phyloP scores from a whole-genome alignment of 1,140 invertebrate genomes.

The Arion vulgaris region DNA sequence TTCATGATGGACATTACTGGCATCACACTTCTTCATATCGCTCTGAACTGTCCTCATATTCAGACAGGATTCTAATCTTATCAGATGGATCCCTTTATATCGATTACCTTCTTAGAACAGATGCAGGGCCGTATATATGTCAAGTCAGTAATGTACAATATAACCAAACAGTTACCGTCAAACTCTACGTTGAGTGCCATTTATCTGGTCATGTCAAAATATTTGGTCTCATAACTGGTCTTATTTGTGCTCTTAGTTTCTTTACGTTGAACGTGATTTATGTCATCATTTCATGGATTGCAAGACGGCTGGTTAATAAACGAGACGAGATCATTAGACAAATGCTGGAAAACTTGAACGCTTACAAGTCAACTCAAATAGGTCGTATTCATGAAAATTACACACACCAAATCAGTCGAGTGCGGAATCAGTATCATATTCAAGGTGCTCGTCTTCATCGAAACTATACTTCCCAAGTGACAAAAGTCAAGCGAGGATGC shows the following conservation, averaged over 20 bases:
- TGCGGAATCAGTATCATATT: conserved; percentile 75
- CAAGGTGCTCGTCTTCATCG: conserved; percentile 88
- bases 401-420: conserved; percentile 81
- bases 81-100: conserved; percentile 82
- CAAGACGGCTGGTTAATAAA: conserved; percentile 60
- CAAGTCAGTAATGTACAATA: conserved; percentile 86
- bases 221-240: conserved; percentile 86
- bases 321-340: conserved; percentile 59
- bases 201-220: conserved; percentile 85
- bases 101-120: conserved; percentile 79
- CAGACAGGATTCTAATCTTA: conserved; percentile 71
- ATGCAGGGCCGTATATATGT: conserved; percentile 91
- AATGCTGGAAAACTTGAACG: conserved; percentile 63
- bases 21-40: conserved; percentile 49
- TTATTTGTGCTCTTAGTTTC: conserved; percentile 84
- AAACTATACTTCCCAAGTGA: conserved; percentile 92
- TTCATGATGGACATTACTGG: conserved; percentile 54
- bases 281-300: conserved; percentile 50
- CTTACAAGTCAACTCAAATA: conserved; percentile 62
- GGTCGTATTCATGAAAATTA: conserved; percentile 62
- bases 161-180: conserved; percentile 75
- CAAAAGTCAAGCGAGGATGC: conserved; percentile 92
- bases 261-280: conserved; percentile 73
- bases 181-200: conserved; percentile 52
- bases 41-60: conserved; percentile 39